phyloP scores from a whole-genome alignment of 2,113 vertebrate species.

The Rhipidura dahli region DNA sequence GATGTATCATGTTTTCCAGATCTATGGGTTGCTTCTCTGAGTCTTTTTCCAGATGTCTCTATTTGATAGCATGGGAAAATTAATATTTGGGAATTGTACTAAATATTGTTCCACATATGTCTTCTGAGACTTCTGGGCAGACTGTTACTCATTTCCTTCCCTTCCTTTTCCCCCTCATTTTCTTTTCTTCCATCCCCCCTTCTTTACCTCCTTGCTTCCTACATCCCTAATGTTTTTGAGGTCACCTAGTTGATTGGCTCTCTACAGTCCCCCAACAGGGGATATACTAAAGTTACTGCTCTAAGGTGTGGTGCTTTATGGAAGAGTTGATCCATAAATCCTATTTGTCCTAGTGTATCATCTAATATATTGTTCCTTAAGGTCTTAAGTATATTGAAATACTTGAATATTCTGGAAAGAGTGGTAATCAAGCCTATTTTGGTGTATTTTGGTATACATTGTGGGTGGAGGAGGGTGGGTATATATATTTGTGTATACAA shows the following conservation, averaged over 20 bases:
- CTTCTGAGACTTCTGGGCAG: background rate
- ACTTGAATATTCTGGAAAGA: background rate
- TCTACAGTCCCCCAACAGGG: background rate
- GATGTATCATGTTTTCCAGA: background rate
- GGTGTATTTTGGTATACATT: background rate
- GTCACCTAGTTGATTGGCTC: background rate
- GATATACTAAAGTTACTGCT: background rate
- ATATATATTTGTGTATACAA: background rate
- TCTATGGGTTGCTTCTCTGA: background rate
- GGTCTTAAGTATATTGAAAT: background rate
- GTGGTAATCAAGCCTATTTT: background rate
- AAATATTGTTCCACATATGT: background rate
- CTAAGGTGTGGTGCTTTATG: background rate
- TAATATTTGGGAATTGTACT: background rate
- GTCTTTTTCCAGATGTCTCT: background rate
- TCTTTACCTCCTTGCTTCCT: background rate
- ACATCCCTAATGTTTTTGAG: background rate
- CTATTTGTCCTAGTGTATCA: background rate
- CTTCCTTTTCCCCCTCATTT: too few relatives aligned
- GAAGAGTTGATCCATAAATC: background rate
- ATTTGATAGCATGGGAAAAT: background rate
- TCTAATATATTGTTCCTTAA: background rate
- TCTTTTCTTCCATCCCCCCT: background rate
- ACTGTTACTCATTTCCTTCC: background rate
- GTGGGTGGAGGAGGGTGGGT: accelerated